These are phyloP conservation scores for Cariama cristata DNA, from an alignment of 2,113 vertebrate species.

Conservation along the genomic window DNA sequence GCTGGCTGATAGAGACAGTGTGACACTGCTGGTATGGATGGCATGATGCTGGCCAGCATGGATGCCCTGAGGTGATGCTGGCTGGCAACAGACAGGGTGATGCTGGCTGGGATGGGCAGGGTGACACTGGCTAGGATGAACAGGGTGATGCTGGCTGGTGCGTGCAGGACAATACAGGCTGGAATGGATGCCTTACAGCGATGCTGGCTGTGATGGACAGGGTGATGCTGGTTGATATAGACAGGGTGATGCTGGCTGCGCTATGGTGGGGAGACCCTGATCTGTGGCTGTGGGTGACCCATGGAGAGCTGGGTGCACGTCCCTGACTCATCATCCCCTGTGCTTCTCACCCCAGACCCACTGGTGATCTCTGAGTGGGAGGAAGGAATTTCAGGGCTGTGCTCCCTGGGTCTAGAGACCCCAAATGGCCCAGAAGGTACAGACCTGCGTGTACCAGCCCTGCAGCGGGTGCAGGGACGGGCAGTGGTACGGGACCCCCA, in stretches of 20 bases:
- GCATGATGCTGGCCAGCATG: rapidly evolving
- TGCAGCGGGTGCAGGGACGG: too few species aligned
- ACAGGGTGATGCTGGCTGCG: not conserved
- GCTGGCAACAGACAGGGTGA: not conserved
- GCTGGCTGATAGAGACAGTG: not conserved
- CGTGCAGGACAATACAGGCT: too few species aligned
- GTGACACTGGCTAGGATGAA: not conserved
- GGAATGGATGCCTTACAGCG: too few species aligned
- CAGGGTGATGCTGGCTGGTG: not conserved
- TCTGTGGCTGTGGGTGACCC: not conserved
- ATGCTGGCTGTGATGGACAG: not conserved
- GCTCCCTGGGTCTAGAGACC: not conserved
- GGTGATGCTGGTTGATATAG: not conserved
- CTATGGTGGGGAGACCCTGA: too few species aligned
- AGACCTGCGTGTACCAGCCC: not conserved
- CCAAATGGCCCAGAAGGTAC: not conserved
- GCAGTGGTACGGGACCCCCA: not conserved
- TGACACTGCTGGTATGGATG: not conserved
- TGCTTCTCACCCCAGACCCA: not conserved
- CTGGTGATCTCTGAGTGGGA: not conserved
- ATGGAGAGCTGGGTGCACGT: not conserved
- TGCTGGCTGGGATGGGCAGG: too few species aligned
- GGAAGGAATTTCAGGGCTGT: not conserved
- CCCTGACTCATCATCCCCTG: not conserved
- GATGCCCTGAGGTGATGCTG: not conserved